Percentiles rank a stretch among this genome's conserved stretches.
Evolutionary conservation across 2,797 vertebrate genomes (phyloP).

Genomic region (Pangasius sanitwongsei): DNA sequence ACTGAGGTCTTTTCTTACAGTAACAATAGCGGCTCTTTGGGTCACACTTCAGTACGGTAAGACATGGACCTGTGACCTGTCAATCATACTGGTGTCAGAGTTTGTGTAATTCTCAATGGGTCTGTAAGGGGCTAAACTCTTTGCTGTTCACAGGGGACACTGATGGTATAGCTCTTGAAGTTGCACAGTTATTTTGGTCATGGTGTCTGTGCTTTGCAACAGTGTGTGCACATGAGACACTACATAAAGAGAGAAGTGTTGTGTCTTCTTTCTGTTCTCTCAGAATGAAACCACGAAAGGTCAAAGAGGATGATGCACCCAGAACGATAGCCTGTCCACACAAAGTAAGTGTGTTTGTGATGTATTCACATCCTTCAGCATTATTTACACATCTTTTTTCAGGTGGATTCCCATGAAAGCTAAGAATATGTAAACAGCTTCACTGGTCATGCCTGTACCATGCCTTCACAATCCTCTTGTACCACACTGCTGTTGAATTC

Average conservation of each 20-base stretch:
- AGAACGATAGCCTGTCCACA: constrained; percentile 99
- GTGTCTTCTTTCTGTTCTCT: constrained; percentile 12
- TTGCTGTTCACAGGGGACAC: constrained; percentile 16
- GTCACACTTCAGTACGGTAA: constrained; percentile 55
- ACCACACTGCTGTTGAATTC: background rate
- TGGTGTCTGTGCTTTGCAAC: background rate
- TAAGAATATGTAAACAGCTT: background rate
- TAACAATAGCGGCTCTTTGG: constrained; percentile 51
- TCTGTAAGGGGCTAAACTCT: constrained; percentile 10
- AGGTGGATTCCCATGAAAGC: background rate
- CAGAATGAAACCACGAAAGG: constrained; percentile 99
- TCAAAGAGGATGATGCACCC: constrained; percentile 98
- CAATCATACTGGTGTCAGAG: constrained; percentile 22
- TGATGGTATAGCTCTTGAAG: constrained; percentile 16
- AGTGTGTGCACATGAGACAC: background rate
- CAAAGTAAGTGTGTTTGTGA: constrained; percentile 85
- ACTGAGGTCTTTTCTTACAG: constrained; percentile 46
- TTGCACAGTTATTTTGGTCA: background rate
- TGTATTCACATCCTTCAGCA: background rate
- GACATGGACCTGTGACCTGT: constrained; percentile 29
- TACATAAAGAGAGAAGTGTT: background rate
- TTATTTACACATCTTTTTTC: background rate
- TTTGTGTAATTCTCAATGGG: constrained; percentile 21
- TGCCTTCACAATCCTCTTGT: background rate
- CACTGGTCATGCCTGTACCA: no score